Evolutionary conservation across 2,888 invertebrate species (phyloP).

Genomic region (Apotomis turbidana): DNA sequence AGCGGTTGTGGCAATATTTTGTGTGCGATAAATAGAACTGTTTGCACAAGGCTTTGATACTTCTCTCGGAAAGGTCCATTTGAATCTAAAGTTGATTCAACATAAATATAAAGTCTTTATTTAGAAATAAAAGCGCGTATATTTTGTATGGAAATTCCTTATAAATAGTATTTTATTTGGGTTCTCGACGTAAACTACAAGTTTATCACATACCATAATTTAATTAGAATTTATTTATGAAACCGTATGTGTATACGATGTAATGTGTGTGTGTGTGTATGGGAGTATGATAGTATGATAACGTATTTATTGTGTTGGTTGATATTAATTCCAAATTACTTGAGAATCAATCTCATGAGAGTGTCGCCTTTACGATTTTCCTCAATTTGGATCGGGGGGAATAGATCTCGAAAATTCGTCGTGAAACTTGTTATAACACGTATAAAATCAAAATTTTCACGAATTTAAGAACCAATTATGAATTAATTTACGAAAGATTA

Average conservation of each 20-base stretch:
- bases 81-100: neutral
- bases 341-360: constrained; percentile 7
- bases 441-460: constrained; percentile 47
- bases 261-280: no score
- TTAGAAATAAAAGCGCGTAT: no score
- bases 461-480: constrained; percentile 69
- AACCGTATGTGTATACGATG: no score
- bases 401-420: constrained; percentile 21
- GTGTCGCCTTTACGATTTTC: constrained; percentile 27
- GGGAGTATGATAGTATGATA: neutral
- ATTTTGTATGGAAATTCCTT: no score
- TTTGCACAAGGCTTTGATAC: neutral
- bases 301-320: constrained; percentile 2
- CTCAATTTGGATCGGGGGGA: neutral
- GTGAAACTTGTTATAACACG: constrained; percentile 16
- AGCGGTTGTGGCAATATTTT: constrained; percentile 35
- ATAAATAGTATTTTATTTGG: no score
- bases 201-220: no score
- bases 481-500: constrained; percentile 78
- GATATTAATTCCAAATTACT: neutral
- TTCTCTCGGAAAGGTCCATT: neutral
- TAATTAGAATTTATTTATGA: no score
- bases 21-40: constrained; percentile 21
- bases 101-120: no score
- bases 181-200: no score